phyloP scores from a whole-genome alignment of 2,113 vertebrate species.

The Clarias batrachus region DNA sequence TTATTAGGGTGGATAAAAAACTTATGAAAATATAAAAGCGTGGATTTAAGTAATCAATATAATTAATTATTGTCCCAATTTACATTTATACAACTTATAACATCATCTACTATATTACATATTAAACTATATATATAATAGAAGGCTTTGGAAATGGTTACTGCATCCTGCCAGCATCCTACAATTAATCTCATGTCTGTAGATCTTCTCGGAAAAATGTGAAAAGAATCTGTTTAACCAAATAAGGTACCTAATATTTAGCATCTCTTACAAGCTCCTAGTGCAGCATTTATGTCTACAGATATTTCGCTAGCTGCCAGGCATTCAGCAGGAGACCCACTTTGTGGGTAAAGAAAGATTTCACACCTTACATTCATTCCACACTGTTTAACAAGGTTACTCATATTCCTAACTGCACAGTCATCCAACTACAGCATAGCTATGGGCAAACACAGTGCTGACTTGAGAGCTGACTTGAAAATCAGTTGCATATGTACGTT shows the following conservation, averaged over 20 bases:
- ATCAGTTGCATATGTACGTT: not conserved
- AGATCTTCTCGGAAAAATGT: not conserved
- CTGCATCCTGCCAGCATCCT: not conserved
- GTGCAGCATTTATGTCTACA: constrained; percentile 1
- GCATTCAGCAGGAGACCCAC: constrained; percentile 30
- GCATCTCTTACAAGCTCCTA: not conserved
- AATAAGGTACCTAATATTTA: not conserved
- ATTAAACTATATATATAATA: not conserved
- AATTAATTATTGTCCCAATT: not conserved
- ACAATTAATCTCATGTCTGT: not conserved
- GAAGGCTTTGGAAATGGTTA: not conserved
- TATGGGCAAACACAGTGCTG: constrained; percentile 20
- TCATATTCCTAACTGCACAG: constrained; percentile 28
- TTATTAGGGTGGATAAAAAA: no score
- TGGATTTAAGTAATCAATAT: not conserved
- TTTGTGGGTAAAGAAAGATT: constrained; percentile 40
- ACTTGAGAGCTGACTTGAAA: not conserved
- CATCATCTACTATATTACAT: not conserved
- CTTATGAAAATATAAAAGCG: no score
- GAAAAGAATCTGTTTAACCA: not conserved
- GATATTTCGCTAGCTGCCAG: constrained; percentile 26
- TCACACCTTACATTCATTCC: constrained; percentile 44
- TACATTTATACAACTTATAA: not conserved
- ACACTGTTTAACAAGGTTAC: constrained; percentile 43
- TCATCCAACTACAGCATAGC: constrained; percentile 27